These are phyloP conservation scores for Ectropis grisescens DNA, from an alignment of 1,140 invertebrate genomes.

Conservation along the genomic window DNA sequence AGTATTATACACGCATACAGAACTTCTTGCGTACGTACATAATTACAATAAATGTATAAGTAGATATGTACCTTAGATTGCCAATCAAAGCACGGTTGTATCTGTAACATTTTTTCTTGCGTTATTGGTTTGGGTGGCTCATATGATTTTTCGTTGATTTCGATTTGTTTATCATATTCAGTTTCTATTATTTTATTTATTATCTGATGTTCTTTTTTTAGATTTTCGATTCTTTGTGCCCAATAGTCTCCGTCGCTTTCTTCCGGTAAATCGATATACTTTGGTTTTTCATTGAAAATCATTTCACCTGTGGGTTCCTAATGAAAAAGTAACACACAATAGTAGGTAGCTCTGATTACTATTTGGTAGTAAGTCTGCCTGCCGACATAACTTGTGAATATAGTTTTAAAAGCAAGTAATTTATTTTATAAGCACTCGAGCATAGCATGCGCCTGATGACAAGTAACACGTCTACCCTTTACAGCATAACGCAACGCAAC, in stretches of 20 bases:
- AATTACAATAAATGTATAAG: too few species aligned
- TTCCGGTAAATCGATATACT: constrained; percentile 17
- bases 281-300: constrained; percentile 22
- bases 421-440: too few species aligned
- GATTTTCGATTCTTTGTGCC: constrained; percentile 38
- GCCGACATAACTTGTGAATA: too few species aligned
- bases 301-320: constrained; percentile 25
- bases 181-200: constrained; percentile 52
- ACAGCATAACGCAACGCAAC: too few species aligned
- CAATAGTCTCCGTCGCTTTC: constrained; percentile 40
- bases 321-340: too few species aligned
- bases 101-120: constrained; percentile 36
- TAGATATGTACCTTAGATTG: constrained; percentile 44
- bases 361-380: too few species aligned
- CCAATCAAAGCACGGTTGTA: constrained; percentile 49
- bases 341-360: too few species aligned
- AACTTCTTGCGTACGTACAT: too few species aligned
- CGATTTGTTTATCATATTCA: constrained; percentile 44
- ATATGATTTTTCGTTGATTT: constrained; percentile 30
- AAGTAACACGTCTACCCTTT: too few species aligned
- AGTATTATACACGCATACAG: too few species aligned
- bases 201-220: constrained; percentile 46
- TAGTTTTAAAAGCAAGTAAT: too few species aligned
- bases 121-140: constrained; percentile 20
- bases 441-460: too few species aligned